Percentiles rank a stretch among this genome's conserved stretches.
Evolutionary conservation across 2,888 invertebrate genomes (phyloP).

Genomic region (Diogma glabrata): DNA sequence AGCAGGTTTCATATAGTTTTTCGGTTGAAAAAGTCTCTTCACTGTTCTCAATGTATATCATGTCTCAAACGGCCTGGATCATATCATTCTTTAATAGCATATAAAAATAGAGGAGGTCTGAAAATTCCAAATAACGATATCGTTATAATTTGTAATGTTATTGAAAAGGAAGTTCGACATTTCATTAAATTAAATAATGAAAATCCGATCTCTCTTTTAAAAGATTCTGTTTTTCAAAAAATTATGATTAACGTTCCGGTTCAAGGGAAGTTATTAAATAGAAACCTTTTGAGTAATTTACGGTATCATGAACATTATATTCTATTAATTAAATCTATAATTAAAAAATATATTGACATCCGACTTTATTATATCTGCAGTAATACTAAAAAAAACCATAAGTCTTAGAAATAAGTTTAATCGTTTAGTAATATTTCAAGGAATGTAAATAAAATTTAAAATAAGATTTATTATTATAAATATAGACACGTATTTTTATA

Average conservation of each 20-base stretch:
- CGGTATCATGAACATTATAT: conserved; percentile 1
- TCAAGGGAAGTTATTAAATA: not conserved
- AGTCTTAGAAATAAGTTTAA: not conserved
- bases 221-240: not conserved
- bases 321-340: not conserved
- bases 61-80: too few species aligned
- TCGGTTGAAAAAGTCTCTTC: not conserved
- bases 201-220: too few species aligned
- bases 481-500: too few species aligned
- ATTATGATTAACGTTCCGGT: not conserved
- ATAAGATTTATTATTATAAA: too few species aligned
- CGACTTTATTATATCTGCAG: not conserved
- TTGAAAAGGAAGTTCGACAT: too few species aligned
- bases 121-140: too few species aligned
- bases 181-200: too few species aligned
- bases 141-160: too few species aligned
- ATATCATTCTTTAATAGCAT: too few species aligned
- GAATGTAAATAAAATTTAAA: conserved; percentile 1
- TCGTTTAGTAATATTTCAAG: conserved; percentile 1
- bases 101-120: too few species aligned
- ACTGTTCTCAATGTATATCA: too few species aligned
- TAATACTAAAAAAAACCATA: not conserved
- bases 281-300: conserved; percentile 1
- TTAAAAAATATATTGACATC: conserved; percentile 1
- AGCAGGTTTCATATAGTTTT: not conserved